Conservation (phyloP, 2,888 invertebrate genomes). For the Callinectes sapidus region DNA sequence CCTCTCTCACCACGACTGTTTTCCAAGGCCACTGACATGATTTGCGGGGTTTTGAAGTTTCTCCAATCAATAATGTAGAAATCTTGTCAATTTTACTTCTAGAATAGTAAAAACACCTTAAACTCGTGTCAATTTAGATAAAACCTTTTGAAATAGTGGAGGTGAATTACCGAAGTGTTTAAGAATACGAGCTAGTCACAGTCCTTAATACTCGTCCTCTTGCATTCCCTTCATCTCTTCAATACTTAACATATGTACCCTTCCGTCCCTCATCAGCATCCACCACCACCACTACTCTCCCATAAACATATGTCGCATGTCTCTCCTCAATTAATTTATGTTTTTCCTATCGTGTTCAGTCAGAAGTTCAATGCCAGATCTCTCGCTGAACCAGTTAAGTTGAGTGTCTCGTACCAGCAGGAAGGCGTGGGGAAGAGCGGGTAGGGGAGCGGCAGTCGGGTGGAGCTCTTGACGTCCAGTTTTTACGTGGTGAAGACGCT, state of each 20-base stretch:
- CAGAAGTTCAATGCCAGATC: neutral
- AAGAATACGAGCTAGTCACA: too few relatives aligned
- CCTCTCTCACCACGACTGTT: too few relatives aligned
- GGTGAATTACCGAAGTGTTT: too few relatives aligned
- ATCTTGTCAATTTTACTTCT: too few relatives aligned
- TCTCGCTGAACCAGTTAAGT: neutral
- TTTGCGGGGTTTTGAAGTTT: too few relatives aligned
- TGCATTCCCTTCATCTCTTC: neutral
- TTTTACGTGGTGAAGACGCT: slow-evolving; percentile 22
- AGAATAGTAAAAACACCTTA: too few relatives aligned
- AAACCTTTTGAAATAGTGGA: too few relatives aligned
- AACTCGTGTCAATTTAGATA: too few relatives aligned
- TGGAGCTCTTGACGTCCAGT: neutral
- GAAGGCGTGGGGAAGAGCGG: neutral
- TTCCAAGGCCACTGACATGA: too few relatives aligned
- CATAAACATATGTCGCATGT: neutral
- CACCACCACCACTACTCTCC: neutral
- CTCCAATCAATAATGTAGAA: too few relatives aligned
- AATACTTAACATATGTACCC: neutral
- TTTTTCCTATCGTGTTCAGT: neutral
- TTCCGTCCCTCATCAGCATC: neutral
- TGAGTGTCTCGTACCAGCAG: neutral
- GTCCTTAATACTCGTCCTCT: neutral
- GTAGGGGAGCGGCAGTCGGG: neutral
- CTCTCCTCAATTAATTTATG: neutral